Conservation (phyloP, 2,888 invertebrate genomes). For the Euzetes globulus region DNA sequence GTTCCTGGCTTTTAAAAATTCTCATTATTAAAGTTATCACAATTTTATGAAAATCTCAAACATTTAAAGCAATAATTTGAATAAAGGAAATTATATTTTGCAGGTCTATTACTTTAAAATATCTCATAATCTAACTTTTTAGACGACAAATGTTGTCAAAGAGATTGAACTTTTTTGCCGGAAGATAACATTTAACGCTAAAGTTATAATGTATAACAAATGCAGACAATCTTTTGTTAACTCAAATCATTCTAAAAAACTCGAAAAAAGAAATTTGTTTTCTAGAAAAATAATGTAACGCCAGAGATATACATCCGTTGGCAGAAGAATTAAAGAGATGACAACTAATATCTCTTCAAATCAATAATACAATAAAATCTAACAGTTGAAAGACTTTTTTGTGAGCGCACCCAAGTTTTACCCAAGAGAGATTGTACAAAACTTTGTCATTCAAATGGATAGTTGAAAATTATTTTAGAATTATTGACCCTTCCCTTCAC, state of each 20-base stretch:
- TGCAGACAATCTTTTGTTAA: not conserved
- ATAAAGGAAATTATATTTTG: no score
- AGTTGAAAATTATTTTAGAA: no score
- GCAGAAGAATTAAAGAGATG: not conserved
- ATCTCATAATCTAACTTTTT: no score
- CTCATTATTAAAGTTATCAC: no score
- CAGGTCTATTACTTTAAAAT: no score
- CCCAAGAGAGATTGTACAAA: not conserved
- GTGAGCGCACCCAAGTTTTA: not conserved
- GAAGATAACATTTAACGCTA: not conserved
- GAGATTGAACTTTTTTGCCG: not conserved
- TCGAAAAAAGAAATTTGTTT: not conserved
- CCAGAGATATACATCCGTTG: not conserved
- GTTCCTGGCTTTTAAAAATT: no score
- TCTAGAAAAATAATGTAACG: not conserved
- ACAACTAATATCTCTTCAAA: not conserved
- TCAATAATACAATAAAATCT: slow-evolving; percentile 1
- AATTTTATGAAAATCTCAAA: no score
- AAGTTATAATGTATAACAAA: not conserved
- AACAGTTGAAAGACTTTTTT: slow-evolving; percentile 13
- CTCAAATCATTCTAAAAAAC: not conserved
- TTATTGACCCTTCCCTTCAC: not conserved
- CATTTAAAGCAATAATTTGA: no score
- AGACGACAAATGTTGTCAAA: no score
- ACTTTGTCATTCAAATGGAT: not conserved